Evolutionary conservation across 92 coral and sea anemone species (phyloP).

Genomic region (Zoanthus gigantus): DNA sequence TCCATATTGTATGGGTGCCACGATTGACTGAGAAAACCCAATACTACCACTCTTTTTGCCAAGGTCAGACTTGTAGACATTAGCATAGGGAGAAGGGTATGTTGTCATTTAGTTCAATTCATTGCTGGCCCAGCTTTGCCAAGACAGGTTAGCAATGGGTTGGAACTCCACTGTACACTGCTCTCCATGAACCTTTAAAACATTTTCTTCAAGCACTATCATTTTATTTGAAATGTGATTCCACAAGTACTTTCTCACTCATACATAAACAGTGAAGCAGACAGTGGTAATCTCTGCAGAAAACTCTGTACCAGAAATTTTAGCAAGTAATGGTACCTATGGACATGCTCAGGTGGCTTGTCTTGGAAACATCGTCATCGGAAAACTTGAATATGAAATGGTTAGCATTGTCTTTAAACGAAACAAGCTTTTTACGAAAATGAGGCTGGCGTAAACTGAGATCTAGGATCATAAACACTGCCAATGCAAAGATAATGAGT

Average conservation of each 20-base stretch:
- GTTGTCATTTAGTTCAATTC: conserved; percentile 73
- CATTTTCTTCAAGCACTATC: conserved; percentile 60
- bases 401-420: conserved; percentile 66
- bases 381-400: conserved; percentile 72
- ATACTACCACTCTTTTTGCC: conserved; percentile 42
- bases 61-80: conserved; percentile 58
- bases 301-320: conserved; percentile 64
- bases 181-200: conserved; percentile 49
- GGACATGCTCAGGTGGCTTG: conserved; percentile 61
- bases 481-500: too few species aligned
- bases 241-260: conserved; percentile 67
- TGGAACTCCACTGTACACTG: conserved; percentile 73
- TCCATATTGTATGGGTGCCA: conserved; percentile 55
- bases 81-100: conserved; percentile 71
- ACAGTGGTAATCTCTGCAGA: conserved; percentile 65
- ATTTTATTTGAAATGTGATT: conserved; percentile 65
- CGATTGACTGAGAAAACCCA: neutral
- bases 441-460: conserved; percentile 58
- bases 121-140: conserved; percentile 80
- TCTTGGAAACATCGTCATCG: conserved; percentile 66
- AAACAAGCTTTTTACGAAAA: conserved; percentile 43
- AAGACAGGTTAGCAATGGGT: conserved; percentile 71
- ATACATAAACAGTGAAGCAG: conserved; percentile 69
- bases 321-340: conserved; percentile 61
- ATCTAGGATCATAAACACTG: conserved; percentile 63